Evolutionary conservation across 2,888 invertebrate species (phyloP), one percentile per base, ranked within the genome.

Genomic region (Steinernema hermaphroditum): DNA sequence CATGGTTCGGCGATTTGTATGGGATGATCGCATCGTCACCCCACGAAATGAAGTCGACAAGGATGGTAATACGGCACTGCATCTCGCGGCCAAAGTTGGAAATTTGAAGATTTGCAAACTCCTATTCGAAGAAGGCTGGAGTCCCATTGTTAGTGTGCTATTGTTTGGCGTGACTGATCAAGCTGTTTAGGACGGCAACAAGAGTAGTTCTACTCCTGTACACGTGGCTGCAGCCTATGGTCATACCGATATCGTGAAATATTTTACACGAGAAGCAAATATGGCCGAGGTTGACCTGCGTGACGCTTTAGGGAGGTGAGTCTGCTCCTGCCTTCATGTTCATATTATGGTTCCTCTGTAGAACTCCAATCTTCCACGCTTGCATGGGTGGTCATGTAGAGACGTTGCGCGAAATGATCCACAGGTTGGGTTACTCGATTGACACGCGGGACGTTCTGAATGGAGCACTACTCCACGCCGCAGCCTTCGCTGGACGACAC

Each of bases 291-390:
- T 1, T 77, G 74, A 50, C 16, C 22, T 19, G 16, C n/a, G 49
- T 16, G 34, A 34, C 16, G 70, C 34, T 16, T 34, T 24, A 29
- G 27, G 34, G 75, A 34, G 78, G 76, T 24, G 68, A 74, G 76
- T 76, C 0, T 4, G 57, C n/a, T 8, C 6, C 32, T 24, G 34
- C 72, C 29, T 37, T 34, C 49, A 68, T n/a, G 27, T n/a, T 27
- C 1, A 0, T 24, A n/a, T 27, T 4, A 27, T 8, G n/a, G 27
- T 14, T 14, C 12, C 22, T 14, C 73, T 75, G 69, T 72, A 80
- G 85, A 50, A 83, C 85, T 0, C 80, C 85, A 0, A 70, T 86
- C 8, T 85, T 83, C 69, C 83, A 83, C 78, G 83, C 85, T 0
- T 84, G 83, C 71, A 74, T 84, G 37, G 84, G 83, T 0, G 85